A percentile compares a stretch with the other conserved stretches of the same genome.
phyloP scores from a whole-genome alignment of 1,140 invertebrate species.

The Sitobion miscanthi region DNA sequence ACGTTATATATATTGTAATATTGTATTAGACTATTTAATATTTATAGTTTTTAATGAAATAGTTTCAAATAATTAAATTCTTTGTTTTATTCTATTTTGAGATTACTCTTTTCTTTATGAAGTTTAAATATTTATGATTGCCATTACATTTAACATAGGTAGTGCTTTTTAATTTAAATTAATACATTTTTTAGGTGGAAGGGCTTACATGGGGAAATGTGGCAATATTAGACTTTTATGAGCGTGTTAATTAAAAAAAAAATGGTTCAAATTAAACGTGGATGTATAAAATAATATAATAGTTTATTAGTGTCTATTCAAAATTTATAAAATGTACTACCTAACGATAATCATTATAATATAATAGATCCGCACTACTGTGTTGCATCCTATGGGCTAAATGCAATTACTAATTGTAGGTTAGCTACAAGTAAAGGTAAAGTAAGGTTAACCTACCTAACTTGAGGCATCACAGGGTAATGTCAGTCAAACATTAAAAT shows the following conservation, averaged over 20 bases:
- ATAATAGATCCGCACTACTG: background rate
- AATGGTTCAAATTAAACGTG: background rate
- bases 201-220: background rate
- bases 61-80: background rate
- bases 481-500: slow-evolving; percentile 20
- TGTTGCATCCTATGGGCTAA: background rate
- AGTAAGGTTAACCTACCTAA: background rate
- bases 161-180: background rate
- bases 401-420: too few species aligned
- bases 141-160: background rate
- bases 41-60: background rate
- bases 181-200: background rate
- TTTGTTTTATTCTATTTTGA: background rate
- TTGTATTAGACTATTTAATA: background rate
- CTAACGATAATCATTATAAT: background rate
- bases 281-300: background rate
- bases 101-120: background rate
- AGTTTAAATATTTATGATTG: background rate
- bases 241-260: background rate
- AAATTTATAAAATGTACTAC: background rate
- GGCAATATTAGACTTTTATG: background rate
- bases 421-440: too few species aligned
- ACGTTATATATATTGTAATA: background rate
- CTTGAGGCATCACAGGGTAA: background rate
- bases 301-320: background rate